Evolutionary conservation across 2,797 vertebrate species (phyloP).

Genomic region (Anguilla megastoma): DNA sequence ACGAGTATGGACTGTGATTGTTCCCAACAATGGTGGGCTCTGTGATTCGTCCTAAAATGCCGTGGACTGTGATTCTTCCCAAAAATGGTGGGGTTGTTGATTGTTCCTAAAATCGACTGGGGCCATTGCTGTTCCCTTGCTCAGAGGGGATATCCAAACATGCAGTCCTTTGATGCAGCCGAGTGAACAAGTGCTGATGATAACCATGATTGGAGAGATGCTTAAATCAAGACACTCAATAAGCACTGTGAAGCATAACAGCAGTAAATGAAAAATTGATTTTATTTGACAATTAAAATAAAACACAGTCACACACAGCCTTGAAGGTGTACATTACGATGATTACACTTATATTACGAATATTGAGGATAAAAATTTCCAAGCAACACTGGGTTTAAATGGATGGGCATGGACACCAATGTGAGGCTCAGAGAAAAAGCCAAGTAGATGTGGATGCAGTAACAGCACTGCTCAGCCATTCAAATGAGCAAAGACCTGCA

Average conservation of each 20-base stretch:
- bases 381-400: not conserved
- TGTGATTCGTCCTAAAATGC: not conserved
- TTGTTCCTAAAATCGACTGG: not conserved
- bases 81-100: not conserved
- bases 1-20: not conserved
- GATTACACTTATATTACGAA: not conserved
- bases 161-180: not conserved
- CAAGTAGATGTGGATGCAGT: not conserved
- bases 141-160: not conserved
- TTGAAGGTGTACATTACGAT: not conserved
- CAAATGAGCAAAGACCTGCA: not conserved
- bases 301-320: not conserved
- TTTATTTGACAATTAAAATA: not conserved
- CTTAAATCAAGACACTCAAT: not conserved
- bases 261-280: not conserved
- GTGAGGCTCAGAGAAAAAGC: too few relatives aligned
- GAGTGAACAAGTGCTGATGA: not conserved
- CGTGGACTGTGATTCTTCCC: not conserved
- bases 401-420: not conserved
- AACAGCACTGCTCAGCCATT: not conserved
- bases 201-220: not conserved
- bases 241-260: not conserved
- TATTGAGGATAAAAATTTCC: not conserved
- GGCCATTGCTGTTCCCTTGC: not conserved
- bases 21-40: not conserved